Percentiles rank a stretch among this genome's conserved stretches.
These are phyloP conservation scores for Tragelaphus eurycerus DNA, from an alignment of 2,797 vertebrate genomes.

Conservation along the genomic window DNA sequence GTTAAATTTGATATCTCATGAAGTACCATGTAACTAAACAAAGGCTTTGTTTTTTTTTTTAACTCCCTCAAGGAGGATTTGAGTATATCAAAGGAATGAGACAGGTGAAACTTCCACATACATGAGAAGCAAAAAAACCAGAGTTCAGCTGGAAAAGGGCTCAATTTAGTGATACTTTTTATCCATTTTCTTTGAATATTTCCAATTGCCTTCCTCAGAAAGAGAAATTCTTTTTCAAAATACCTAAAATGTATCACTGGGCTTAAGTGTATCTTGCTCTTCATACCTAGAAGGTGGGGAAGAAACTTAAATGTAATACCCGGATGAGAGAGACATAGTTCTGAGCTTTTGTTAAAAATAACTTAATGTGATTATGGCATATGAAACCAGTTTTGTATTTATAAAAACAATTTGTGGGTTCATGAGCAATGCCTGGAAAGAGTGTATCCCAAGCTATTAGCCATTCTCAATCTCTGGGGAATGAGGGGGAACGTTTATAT, in stretches of 20 bases:
- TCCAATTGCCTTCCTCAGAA: background rate
- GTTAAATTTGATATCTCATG: background rate
- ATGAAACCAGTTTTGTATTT: background rate
- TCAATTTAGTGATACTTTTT: background rate
- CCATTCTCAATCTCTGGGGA: background rate
- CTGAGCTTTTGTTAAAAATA: background rate
- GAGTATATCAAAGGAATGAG: background rate
- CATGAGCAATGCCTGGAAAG: background rate
- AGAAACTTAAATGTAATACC: background rate
- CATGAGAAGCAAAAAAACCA: background rate
- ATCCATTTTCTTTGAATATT: slow-evolving; percentile 6
- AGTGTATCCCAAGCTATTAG: background rate
- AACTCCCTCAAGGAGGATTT: background rate
- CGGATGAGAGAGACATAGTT: background rate
- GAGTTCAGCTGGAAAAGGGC: background rate
- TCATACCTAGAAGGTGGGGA: background rate
- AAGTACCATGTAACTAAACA: background rate
- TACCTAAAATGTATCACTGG: background rate
- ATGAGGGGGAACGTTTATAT: background rate
- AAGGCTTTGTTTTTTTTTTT: background rate
- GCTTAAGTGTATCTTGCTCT: background rate
- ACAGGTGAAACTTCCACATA: background rate
- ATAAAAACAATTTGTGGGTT: background rate
- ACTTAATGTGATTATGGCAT: background rate
- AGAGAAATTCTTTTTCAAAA: slow-evolving; percentile 14